Evolutionary conservation across 1,140 invertebrate species (phyloP), one percentile per base, ranked within the genome.

Genomic region (Papilio xuthus): DNA sequence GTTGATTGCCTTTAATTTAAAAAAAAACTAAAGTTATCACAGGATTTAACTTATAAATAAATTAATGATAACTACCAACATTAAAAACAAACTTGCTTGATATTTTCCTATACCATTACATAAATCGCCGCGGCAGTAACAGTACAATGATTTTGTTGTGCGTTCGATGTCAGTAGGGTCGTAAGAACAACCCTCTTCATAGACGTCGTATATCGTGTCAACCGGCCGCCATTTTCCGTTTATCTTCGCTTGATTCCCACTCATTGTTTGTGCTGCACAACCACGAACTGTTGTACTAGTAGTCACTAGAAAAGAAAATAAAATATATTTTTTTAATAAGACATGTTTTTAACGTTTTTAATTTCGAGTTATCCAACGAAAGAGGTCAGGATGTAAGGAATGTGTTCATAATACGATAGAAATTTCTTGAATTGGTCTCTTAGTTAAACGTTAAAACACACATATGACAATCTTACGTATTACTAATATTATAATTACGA

Each of bases 41-140:
- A 67, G 60, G 47, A 47, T 79, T 74, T 37, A 74, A 42, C 37
- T 67, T 47, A 44, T 67, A 72, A 77, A 50, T 18, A 80, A 44
- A 26, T 26, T 42, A 32, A 78, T 73, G 13, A 74, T 78, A 67
- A 78, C n/a, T 15, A 74, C 23, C n/a, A 78, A 69, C 12, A 67
- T 60, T 15, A 32, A 13, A 23, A 26, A 44, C 9, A 69, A 20
- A 10, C 60, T 72, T 70, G 47, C 15, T 18, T 4, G 4, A 70
- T 63, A 20, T 47, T 41, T 80, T 7, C 47, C 1, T 12, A 85
- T 84, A 4, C 78, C 70, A 80, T 95, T 95, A 78, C 95, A 95
- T 37, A 93, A 80, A 79, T 94, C 85, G 0, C 94, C 92, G 32
- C 91, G 87, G 76, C 95, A 95, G 79, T 94, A 95, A 79, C 95